phyloP scores from a whole-genome alignment of 2,888 invertebrate species.

The Rugalucina vietnamica region DNA sequence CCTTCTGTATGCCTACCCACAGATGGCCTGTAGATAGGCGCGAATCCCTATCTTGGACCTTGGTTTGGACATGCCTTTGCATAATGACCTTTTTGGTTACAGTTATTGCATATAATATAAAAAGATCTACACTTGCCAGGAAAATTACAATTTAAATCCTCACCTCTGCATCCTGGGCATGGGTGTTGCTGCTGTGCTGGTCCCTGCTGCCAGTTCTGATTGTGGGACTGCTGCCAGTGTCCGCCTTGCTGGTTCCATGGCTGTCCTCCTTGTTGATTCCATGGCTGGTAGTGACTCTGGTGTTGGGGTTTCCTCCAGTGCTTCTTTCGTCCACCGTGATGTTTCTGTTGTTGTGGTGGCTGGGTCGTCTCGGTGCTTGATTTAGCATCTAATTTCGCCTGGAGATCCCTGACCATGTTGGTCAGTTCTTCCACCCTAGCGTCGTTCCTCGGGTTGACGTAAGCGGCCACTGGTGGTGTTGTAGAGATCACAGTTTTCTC shows the following conservation, averaged over 20 bases:
- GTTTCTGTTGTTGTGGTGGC: not conserved
- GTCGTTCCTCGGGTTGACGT: too few species aligned
- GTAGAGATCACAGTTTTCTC: too few species aligned
- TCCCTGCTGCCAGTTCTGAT: too few species aligned
- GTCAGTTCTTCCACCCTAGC: too few species aligned
- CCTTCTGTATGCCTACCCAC: not conserved
- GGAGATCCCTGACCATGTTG: too few species aligned
- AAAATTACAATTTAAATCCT: not conserved
- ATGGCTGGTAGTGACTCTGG: too few species aligned
- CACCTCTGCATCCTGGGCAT: not conserved
- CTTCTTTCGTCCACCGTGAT: not conserved
- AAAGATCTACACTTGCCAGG: constrained; percentile 1
- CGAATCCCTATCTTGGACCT: not conserved
- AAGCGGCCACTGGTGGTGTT: not conserved
- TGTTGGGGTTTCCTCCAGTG: too few species aligned
- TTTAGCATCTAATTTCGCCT: too few species aligned
- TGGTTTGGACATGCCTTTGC: not conserved
- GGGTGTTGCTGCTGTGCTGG: not conserved
- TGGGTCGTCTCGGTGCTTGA: too few species aligned
- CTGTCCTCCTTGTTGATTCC: too few species aligned
- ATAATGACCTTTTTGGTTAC: constrained; percentile 7
- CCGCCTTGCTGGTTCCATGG: too few species aligned
- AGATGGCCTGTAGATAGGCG: not conserved
- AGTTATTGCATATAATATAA: not conserved
- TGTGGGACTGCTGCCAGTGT: too few species aligned